A percentile compares a stretch with the other conserved stretches of the same genome.
Evolutionary conservation across 2,113 vertebrate species (phyloP).

Genomic region (Tiliqua scincoides): DNA sequence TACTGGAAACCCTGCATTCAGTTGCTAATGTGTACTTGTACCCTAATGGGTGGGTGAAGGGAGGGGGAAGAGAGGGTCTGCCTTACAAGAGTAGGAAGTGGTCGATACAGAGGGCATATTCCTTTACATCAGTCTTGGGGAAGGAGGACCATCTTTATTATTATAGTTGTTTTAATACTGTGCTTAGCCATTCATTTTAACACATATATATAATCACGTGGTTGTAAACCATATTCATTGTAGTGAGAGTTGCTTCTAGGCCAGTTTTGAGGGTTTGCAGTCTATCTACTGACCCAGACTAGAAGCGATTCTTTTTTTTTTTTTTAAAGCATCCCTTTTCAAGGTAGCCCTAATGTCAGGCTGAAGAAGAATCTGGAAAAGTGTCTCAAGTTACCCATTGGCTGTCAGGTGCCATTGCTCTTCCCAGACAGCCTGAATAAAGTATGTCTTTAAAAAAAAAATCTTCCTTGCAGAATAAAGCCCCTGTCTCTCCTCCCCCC

Average conservation of each 20-base stretch:
- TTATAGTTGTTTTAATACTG: background rate
- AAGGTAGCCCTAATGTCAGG: slow-evolving; percentile 37
- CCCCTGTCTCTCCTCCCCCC: slow-evolving; percentile 39
- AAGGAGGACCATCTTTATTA: slow-evolving; percentile 12
- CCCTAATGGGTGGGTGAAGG: slow-evolving; percentile 63
- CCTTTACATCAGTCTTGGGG: slow-evolving; percentile 29
- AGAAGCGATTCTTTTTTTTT: background rate
- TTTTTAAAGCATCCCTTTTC: background rate
- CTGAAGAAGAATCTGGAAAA: slow-evolving; percentile 46
- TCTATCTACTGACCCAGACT: slow-evolving; percentile 8
- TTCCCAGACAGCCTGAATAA: slow-evolving; percentile 10
- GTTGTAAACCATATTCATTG: background rate
- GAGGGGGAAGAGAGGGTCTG: slow-evolving; percentile 63
- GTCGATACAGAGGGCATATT: slow-evolving; percentile 55
- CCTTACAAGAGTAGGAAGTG: slow-evolving; percentile 63
- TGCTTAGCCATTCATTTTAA: background rate
- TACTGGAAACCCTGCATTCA: slow-evolving; percentile 64
- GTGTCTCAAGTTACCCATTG: slow-evolving; percentile 57
- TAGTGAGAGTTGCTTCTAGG: background rate
- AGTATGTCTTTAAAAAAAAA: too few relatives aligned
- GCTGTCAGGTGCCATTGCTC: slow-evolving; percentile 11
- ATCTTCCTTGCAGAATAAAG: background rate
- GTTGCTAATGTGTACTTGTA: slow-evolving; percentile 57
- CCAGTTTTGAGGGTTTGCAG: background rate
- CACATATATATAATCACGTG: background rate